Base-by-base conservation (phyloP, 2,888 invertebrate genomes). In the Villa cingulata region DNA sequence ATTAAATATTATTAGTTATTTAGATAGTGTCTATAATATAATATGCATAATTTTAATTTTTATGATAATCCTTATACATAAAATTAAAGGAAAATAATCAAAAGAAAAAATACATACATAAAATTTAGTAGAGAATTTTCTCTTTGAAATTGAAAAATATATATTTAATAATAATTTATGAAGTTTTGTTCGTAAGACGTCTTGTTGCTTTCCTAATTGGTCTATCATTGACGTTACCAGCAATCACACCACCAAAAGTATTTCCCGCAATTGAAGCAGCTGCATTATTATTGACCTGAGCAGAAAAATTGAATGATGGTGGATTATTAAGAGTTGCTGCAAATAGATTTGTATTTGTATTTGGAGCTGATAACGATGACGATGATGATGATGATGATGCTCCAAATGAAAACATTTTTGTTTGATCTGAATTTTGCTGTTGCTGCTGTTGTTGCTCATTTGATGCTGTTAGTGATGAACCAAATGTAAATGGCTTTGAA, bases 201-300 rank as follows among this genome's bases (percentile, higher is more conserved):
- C 45, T 46, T 36, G 45, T 39, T 16, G 41, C 45, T 41, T 20
- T 36, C 4, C 41, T 23, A 39, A 46, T 41, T 17, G 20, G 16
- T 36, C 45, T 46, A 16, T 23, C 45, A 16, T 39, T 34, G 15
- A 39, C 18, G 16, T 29, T 34, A 14, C 29, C 12, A 12, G 9
- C n/a, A n/a, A n/a, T n/a, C n/a, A n/a, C 12, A 12, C 29, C 29
- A 32, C 29, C 29, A 32, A 32, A 14, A 2, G 27, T 45, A 18
- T n/a, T 19, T 12, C 12, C 9, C 2, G 9, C 3, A 32, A 27
- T 39, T 18, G 32, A 3, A n/a, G 14, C 32, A 15, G 23, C 32
- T 15, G 45, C 14, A 2, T 34, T 32, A 12, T 9, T 19, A 39
- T 41, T 46, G 32, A 27, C 14, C 4, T 14, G 37, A 27, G 40